A percentile compares a stretch with the other conserved stretches of the same genome.
phyloP scores from a whole-genome alignment of 2,888 invertebrate species.

The Noctua janthe region DNA sequence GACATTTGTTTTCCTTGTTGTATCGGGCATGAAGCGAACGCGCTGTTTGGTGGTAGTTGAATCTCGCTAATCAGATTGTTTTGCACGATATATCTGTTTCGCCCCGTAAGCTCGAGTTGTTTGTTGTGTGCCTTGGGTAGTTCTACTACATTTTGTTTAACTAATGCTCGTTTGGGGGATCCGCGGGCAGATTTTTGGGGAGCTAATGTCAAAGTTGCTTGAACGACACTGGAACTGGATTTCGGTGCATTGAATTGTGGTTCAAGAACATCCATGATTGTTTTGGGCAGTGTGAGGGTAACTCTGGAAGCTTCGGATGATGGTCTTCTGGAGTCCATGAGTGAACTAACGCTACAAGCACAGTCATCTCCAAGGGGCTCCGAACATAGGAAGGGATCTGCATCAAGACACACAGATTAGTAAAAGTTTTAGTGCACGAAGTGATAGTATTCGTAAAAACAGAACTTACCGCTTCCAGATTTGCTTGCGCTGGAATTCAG shows the following conservation, averaged over 20 bases:
- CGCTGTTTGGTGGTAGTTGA: constrained; percentile 85
- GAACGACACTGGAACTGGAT: constrained; percentile 88
- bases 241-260: constrained; percentile 90
- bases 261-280: constrained; percentile 89
- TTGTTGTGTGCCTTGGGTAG: constrained; percentile 84
- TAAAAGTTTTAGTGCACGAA: constrained; percentile 20
- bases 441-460: background rate
- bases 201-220: constrained; percentile 92
- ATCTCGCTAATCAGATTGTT: constrained; percentile 90
- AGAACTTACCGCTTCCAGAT: constrained; percentile 91
- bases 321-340: constrained; percentile 91
- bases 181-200: constrained; percentile 89
- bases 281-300: constrained; percentile 88
- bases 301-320: constrained; percentile 91
- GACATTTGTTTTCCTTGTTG: constrained; percentile 89
- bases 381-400: constrained; percentile 91
- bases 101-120: constrained; percentile 86
- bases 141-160: constrained; percentile 86
- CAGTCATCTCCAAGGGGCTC: constrained; percentile 91
- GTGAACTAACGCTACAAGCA: constrained; percentile 92
- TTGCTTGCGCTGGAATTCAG: constrained; percentile 87
- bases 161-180: constrained; percentile 86
- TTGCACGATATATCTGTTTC: constrained; percentile 89
- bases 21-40: constrained; percentile 85
- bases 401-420: constrained; percentile 63